phyloP scores from a whole-genome alignment of 2,797 vertebrate genomes.

The Sebastes alutus region DNA sequence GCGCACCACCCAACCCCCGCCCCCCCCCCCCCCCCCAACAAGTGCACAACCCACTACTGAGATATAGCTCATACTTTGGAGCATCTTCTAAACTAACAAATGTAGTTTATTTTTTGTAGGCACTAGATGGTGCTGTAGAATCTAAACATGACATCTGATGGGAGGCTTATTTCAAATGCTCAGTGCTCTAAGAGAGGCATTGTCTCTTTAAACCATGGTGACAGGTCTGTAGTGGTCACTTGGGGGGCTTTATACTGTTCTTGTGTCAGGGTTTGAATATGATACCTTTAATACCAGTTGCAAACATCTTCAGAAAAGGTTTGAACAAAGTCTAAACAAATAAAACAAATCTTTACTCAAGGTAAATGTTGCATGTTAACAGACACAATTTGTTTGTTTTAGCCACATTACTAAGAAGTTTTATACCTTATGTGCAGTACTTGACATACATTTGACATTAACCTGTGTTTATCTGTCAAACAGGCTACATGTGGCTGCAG shows the following conservation, averaged over 20 bases:
- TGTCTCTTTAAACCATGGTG: neutral
- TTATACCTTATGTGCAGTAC: neutral
- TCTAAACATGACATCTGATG: neutral
- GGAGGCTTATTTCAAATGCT: neutral
- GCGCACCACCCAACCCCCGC: too few species aligned
- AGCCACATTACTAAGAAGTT: too few species aligned
- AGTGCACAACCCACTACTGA: too few species aligned
- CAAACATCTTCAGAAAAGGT: neutral
- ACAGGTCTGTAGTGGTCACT: neutral
- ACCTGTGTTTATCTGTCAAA: neutral
- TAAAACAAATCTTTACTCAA: neutral
- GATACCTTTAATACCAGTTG: neutral
- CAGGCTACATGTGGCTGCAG: conserved; percentile 48
- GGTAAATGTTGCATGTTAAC: neutral
- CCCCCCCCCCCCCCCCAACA: neutral
- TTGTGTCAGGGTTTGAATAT: neutral
- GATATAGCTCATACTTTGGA: neutral
- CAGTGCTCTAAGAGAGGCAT: neutral
- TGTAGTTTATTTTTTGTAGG: neutral
- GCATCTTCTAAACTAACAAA: neutral
- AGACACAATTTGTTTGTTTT: neutral
- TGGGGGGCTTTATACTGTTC: neutral
- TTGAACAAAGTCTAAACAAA: neutral
- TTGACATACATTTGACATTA: neutral
- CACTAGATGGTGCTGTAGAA: conserved; percentile 46